Evolutionary conservation across 1,140 invertebrate species (phyloP).

Genomic region (Brevipalpus yothersi): DNA sequence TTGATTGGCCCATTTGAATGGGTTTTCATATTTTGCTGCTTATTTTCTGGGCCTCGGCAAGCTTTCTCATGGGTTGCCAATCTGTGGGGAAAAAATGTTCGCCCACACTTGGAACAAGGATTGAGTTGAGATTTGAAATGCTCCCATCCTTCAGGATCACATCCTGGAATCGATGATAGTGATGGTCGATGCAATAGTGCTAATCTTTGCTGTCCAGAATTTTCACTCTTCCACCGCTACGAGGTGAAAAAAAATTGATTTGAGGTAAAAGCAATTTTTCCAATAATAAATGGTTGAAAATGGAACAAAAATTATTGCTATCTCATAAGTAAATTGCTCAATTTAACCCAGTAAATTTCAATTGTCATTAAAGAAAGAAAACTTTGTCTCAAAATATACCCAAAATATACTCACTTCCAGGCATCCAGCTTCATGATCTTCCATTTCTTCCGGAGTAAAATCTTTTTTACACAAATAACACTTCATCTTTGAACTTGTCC

Average conservation of each 20-base stretch:
- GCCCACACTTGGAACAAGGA: slow-evolving; percentile 23
- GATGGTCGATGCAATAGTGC: background rate
- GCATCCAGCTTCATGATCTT: background rate
- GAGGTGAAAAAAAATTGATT: slow-evolving; percentile 1
- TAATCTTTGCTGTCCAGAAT: background rate
- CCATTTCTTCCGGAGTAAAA: background rate
- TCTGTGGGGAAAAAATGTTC: slow-evolving; percentile 25
- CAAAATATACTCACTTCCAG: background rate
- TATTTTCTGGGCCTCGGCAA: slow-evolving; percentile 16
- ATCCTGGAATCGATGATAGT: background rate
- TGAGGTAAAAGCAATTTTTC: background rate
- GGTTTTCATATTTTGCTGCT: no score
- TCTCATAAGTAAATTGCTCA: no score
- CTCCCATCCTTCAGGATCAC: slow-evolving; percentile 23
- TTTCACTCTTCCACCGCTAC: slow-evolving; percentile 29
- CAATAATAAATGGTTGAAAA: background rate
- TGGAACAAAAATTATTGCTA: background rate
- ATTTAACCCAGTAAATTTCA: no score
- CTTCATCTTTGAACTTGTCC: background rate
- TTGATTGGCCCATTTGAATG: no score
- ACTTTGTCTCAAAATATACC: background rate
- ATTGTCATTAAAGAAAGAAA: no score
- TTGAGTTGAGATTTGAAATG: slow-evolving; percentile 25
- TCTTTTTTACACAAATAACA: background rate
- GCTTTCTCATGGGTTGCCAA: slow-evolving; percentile 22